phyloP scores from a whole-genome alignment of 2,113 vertebrate genomes.

The Chaetorhynchus papuensis region DNA sequence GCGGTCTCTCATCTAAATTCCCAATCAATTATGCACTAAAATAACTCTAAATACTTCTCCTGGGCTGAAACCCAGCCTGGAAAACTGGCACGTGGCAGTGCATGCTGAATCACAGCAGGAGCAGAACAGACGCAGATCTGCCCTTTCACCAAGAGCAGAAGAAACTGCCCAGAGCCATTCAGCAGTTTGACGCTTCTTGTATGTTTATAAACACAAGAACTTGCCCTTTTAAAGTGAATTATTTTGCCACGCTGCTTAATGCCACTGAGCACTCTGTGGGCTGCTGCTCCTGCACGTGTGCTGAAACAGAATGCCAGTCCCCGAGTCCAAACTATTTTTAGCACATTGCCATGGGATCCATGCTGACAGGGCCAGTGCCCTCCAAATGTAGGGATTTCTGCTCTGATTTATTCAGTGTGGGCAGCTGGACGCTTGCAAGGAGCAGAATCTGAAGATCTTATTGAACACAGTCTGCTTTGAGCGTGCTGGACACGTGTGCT shows the following conservation, averaged over 20 bases:
- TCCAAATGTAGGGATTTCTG: background rate
- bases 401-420: background rate
- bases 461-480: background rate
- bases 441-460: background rate
- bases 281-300: background rate
- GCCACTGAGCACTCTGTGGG: conserved; percentile 33
- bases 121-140: background rate
- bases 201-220: background rate
- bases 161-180: background rate
- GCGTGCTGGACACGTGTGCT: background rate
- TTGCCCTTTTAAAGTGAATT: conserved; percentile 34
- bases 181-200: conserved; percentile 1
- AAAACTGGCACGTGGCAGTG: background rate
- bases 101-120: background rate
- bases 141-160: background rate
- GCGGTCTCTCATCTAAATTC: background rate
- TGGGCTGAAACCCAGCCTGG: background rate
- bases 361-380: background rate
- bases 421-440: background rate
- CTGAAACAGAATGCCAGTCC: background rate
- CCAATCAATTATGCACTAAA: background rate
- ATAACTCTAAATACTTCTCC: background rate
- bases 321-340: background rate
- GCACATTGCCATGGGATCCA: background rate
- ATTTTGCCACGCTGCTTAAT: conserved; percentile 5